phyloP scores from a whole-genome alignment of 1,140 invertebrate genomes.

The Drosophila elegans region DNA sequence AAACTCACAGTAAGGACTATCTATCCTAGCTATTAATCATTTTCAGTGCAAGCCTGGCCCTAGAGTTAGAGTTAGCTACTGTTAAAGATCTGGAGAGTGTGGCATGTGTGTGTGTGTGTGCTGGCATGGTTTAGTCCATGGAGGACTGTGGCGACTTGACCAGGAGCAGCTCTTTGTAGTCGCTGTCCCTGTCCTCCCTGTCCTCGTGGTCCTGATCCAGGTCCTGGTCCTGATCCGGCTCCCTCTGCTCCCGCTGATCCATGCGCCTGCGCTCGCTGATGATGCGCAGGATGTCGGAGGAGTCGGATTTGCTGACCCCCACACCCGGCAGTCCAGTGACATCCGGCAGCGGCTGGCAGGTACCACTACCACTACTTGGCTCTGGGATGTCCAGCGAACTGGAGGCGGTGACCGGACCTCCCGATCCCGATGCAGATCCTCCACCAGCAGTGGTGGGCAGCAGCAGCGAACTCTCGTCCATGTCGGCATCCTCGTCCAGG shows the following conservation, averaged over 20 bases:
- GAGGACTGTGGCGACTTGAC: slow-evolving; percentile 83
- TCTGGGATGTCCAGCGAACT: slow-evolving; percentile 21
- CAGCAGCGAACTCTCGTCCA: slow-evolving; percentile 80
- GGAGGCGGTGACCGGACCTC: slow-evolving; percentile 1
- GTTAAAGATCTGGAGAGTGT: not conserved
- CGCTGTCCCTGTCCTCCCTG: slow-evolving; percentile 62
- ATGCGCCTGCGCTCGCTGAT: slow-evolving; percentile 82
- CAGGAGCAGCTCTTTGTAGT: slow-evolving; percentile 80
- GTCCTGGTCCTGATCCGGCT: slow-evolving; percentile 9
- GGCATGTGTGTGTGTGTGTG: slow-evolving; percentile 8
- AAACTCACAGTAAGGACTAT: not conserved
- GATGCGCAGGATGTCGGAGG: slow-evolving; percentile 81
- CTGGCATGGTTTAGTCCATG: slow-evolving; percentile 57
- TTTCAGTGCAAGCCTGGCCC: slow-evolving; percentile 1
- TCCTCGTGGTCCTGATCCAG: slow-evolving; percentile 1
- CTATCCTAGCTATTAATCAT: slow-evolving; percentile 7
- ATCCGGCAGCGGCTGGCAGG: slow-evolving; percentile 2
- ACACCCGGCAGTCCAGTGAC: not conserved
- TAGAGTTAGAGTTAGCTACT: slow-evolving; percentile 1
- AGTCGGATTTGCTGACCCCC: slow-evolving; percentile 69
- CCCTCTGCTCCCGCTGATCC: slow-evolving; percentile 72
- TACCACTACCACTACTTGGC: not conserved
- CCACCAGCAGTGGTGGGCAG: slow-evolving; percentile 42
- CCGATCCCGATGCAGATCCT: not conserved
- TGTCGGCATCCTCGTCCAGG: slow-evolving; percentile 80